phyloP scores from a whole-genome alignment of 2,797 vertebrate species.

The Chaunax sp. region DNA sequence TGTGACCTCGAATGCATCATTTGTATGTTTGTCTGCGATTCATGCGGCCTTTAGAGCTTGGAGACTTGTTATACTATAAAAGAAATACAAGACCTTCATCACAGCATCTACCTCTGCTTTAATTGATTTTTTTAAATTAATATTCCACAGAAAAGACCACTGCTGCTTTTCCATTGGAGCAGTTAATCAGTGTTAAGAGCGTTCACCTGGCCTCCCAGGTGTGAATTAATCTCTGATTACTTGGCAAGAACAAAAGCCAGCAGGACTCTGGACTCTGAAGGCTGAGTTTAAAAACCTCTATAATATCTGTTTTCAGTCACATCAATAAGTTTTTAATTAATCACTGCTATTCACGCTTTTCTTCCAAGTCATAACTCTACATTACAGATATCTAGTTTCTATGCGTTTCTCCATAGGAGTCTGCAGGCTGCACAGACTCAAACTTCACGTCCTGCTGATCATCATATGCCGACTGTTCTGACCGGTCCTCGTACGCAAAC shows the following conservation, averaged over 20 bases:
- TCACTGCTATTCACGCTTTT: background rate
- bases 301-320: background rate
- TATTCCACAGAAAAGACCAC: background rate
- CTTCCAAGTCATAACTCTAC: background rate
- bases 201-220: conserved; percentile 32
- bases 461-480: conserved; percentile 59
- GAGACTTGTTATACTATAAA: background rate
- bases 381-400: background rate
- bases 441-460: conserved; percentile 45
- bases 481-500: conserved; percentile 8
- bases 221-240: conserved; percentile 33
- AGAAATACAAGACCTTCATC: background rate
- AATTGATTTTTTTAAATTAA: background rate
- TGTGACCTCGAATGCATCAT: background rate
- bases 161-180: conserved; percentile 16
- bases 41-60: background rate
- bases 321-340: background rate
- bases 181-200: conserved; percentile 48
- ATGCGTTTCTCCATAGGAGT: conserved; percentile 1
- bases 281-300: too few relatives aligned
- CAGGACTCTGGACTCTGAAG: conserved; percentile 20
- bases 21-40: background rate
- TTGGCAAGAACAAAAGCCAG: conserved; percentile 35
- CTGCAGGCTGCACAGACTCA: conserved; percentile 3
- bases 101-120: background rate